Base-by-base conservation (phyloP, 2,888 invertebrate species). In the Anagyrus pseudococci region DNA sequence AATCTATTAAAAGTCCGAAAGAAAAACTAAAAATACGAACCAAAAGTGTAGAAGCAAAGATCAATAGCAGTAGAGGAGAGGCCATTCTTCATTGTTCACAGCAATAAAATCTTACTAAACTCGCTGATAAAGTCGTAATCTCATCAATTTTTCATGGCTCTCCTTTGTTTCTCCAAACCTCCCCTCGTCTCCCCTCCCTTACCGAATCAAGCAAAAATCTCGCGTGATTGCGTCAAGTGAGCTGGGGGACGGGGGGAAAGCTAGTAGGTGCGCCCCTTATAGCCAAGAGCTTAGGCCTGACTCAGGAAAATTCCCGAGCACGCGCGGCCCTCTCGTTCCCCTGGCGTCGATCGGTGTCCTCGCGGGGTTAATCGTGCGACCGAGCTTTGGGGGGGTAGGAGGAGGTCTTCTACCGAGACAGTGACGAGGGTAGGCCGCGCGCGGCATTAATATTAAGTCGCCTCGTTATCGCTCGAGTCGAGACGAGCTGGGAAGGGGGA, bases 221-320 rank as follows among this genome's bases (percentile, higher is more conserved):
- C 68, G 71, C 70, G 70, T 74, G 74, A 74, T 75, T 70, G 71
- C 71, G 71, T 73, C 10, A 29, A 29, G 29, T n/a, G n/a, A n/a
- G n/a, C n/a, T n/a, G n/a, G n/a, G n/a, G n/a, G n/a, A n/a, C n/a
- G n/a, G n/a, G n/a, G n/a, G n/a, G n/a, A n/a, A n/a, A n/a, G n/a
- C n/a, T n/a, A n/a, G n/a, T n/a, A 43, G 58, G 43, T 57, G 64
- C 67, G 58, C 65, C 54, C 37, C 57, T 44, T 48, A 22, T 40
- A 10, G 10, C 29, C 29, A 7, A 29, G 29, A 40, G 33, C 37
- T 53, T 41, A 19, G 58, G 41, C 17, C 25, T 29, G 29, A 29
- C 6, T 29, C 29, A 58, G 67, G 68, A 70, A 70, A 72, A 72
- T 68, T 66, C 47, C 59, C 48, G 50, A 59, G 61, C 56, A 67